phyloP scores from a whole-genome alignment of 1,140 invertebrate genomes.

The Drosophila mojavensis region DNA sequence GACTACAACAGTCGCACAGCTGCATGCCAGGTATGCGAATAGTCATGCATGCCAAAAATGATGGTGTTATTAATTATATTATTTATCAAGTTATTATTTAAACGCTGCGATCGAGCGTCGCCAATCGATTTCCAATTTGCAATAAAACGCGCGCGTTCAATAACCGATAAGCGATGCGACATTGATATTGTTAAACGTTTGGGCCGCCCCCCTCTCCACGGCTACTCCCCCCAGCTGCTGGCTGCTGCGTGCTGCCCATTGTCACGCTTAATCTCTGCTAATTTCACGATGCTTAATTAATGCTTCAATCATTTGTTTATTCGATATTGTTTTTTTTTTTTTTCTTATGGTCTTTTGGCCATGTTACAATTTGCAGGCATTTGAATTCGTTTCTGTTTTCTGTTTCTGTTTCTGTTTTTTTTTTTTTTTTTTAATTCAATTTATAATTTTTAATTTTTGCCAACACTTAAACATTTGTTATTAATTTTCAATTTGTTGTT shows the following conservation, averaged over 20 bases:
- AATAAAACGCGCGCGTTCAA: conserved; percentile 45
- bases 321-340: conserved; percentile 14
- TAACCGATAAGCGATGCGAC: conserved; percentile 59
- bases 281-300: conserved; percentile 42
- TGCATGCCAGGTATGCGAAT: conserved; percentile 34
- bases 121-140: conserved; percentile 46
- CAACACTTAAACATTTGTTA: conserved; percentile 42
- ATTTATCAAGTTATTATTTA: conserved; percentile 48
- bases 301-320: conserved; percentile 24
- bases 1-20: conserved; percentile 2
- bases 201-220: not conserved
- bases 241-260: not conserved
- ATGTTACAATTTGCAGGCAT: conserved; percentile 63
- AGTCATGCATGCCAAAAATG: conserved; percentile 41
- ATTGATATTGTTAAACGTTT: conserved; percentile 43
- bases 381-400: conserved; percentile 41
- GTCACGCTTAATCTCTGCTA: conserved; percentile 24
- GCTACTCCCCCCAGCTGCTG: not conserved
- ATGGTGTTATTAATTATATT: conserved; percentile 40
- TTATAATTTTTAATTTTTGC: not conserved
- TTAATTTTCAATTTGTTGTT: conserved; percentile 52
- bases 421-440: conserved; percentile 8
- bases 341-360: conserved; percentile 29
- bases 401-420: conserved; percentile 39
- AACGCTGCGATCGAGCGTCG: conserved; percentile 15